Conservation (phyloP, 2,888 invertebrate species). For the Patella pellucida region DNA sequence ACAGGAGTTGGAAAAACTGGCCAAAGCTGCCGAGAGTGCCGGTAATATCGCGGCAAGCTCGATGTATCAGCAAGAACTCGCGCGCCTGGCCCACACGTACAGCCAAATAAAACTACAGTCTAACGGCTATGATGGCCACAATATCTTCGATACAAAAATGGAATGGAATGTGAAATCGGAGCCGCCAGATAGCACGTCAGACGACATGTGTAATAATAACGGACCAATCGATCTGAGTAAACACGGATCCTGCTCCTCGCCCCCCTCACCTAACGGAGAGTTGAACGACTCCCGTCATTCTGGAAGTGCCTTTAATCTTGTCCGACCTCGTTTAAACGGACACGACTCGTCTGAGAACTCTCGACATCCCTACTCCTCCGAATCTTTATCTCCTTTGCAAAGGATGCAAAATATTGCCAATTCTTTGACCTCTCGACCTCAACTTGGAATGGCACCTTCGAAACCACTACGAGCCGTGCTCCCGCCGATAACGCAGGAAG, state of each 20-base stretch:
- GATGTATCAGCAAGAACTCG: slow-evolving; percentile 92
- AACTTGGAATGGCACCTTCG: slow-evolving; percentile 72
- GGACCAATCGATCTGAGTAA: slow-evolving; percentile 65
- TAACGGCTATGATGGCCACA: slow-evolving; percentile 20
- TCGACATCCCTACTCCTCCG: slow-evolving; percentile 77
- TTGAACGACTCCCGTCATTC: slow-evolving; percentile 62
- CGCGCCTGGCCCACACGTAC: slow-evolving; percentile 80
- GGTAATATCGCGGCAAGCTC: slow-evolving; percentile 74
- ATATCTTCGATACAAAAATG: slow-evolving; percentile 24
- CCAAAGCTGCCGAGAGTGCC: slow-evolving; percentile 75
- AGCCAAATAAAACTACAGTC: slow-evolving; percentile 17
- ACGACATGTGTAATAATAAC: slow-evolving; percentile 46
- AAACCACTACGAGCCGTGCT: slow-evolving; percentile 95
- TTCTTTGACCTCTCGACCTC: slow-evolving; percentile 83
- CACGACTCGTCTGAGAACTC: slow-evolving; percentile 74
- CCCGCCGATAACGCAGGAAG: slow-evolving; percentile 98
- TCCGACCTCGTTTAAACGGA: slow-evolving; percentile 77
- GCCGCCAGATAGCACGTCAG: slow-evolving; percentile 55
- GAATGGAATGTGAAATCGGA: slow-evolving; percentile 51
- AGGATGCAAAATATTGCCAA: slow-evolving; percentile 98
- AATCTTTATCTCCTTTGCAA: slow-evolving; percentile 90
- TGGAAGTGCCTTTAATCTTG: slow-evolving; percentile 82
- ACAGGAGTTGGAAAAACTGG: slow-evolving; percentile 88
- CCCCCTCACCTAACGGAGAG: slow-evolving; percentile 45
- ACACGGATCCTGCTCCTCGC: slow-evolving; percentile 47